Conservation (phyloP, 2,113 vertebrate genomes). For the Hydrochoerus hydrochaeris region DNA sequence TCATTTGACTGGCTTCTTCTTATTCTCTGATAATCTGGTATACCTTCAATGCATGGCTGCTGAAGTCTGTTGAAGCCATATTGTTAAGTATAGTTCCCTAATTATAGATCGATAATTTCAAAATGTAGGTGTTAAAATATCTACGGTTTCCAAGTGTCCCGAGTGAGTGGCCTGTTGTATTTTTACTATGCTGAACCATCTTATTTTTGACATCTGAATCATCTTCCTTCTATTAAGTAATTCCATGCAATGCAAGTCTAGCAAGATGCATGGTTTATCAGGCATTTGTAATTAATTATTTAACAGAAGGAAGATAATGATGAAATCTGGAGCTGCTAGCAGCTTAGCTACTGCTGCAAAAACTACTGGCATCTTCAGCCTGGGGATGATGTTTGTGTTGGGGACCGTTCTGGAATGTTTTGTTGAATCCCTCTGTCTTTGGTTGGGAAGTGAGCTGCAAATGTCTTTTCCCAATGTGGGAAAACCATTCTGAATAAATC, state of each 20-base stretch:
- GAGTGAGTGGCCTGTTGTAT: neutral
- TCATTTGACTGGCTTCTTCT: neutral
- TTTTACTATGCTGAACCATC: neutral
- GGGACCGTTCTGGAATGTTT: neutral
- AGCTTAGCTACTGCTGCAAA: neutral
- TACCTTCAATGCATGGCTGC: neutral
- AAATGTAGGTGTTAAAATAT: neutral
- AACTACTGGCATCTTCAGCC: neutral
- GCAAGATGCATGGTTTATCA: too few species aligned
- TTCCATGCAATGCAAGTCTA: too few species aligned
- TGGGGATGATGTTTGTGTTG: neutral
- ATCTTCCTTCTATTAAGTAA: too few species aligned
- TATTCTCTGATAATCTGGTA: neutral
- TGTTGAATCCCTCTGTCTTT: neutral
- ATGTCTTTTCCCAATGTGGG: neutral
- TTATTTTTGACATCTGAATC: neutral
- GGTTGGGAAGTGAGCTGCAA: neutral
- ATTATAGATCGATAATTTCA: neutral
- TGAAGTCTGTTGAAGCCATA: neutral
- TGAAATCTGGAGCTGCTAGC: neutral
- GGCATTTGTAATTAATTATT: too few species aligned
- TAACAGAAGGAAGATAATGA: neutral
- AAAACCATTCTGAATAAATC: neutral
- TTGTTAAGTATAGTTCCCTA: neutral
- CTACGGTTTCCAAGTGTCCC: neutral